Evolutionary conservation across 2,113 vertebrate genomes (phyloP).

Genomic region (Edolisoma coerulescens): DNA sequence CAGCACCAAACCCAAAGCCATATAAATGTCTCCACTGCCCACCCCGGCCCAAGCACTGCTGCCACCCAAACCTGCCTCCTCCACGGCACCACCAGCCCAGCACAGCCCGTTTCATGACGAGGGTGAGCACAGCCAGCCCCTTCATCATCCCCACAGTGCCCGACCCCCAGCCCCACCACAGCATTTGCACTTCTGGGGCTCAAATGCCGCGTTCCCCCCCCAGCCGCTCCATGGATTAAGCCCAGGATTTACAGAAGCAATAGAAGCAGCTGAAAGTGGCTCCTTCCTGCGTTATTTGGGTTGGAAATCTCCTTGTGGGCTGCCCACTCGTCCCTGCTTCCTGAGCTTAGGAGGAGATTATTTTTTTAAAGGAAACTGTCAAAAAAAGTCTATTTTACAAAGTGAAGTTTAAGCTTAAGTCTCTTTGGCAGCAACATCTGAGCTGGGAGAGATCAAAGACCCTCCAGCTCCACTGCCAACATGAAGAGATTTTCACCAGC

Average conservation of each 20-base stretch:
- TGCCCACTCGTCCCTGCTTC: background rate
- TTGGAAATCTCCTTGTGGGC: background rate
- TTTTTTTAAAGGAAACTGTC: slow-evolving; percentile 24
- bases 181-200: accelerated
- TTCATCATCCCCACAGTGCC: background rate
- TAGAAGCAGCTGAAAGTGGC: background rate
- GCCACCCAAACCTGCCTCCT: background rate
- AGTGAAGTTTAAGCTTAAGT: slow-evolving; percentile 49
- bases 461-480: background rate
- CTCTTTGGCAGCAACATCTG: slow-evolving; percentile 32
- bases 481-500: background rate
- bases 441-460: slow-evolving; percentile 53
- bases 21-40: accelerated
- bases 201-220: accelerated
- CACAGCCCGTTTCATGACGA: background rate
- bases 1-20: background rate
- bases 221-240: accelerated
- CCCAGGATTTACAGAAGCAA: background rate
- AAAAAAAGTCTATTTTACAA: slow-evolving; percentile 33
- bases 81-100: background rate
- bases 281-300: background rate
- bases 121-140: background rate
- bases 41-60: accelerated
- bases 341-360: slow-evolving; percentile 17
- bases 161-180: background rate